Evolutionary conservation across 2,797 vertebrate genomes (phyloP).

Genomic region (Threskiornis aethiopicus): DNA sequence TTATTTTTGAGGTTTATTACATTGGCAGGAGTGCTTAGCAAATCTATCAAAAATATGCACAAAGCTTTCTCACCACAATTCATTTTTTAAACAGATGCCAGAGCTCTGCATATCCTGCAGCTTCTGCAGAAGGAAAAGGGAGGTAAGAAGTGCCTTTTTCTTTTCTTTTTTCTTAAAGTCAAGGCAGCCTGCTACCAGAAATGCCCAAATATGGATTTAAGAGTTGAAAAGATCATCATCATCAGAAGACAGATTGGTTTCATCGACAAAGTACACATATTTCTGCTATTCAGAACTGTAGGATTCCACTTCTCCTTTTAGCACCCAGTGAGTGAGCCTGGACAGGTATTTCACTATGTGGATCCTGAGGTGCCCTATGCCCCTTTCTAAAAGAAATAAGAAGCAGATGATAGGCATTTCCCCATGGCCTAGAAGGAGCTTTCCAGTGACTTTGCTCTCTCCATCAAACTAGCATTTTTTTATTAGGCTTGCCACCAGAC

Average conservation of each 20-base stretch:
- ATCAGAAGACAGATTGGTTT: neutral
- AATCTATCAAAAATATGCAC: neutral
- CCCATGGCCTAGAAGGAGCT: neutral
- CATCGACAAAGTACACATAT: neutral
- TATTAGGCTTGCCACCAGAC: neutral
- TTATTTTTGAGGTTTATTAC: slow-evolving; percentile 6
- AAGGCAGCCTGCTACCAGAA: neutral
- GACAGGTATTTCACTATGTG: neutral
- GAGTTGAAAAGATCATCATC: neutral
- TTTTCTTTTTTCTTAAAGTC: neutral
- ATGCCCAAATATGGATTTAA: neutral
- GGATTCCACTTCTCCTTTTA: neutral
- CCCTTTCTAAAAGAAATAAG: neutral
- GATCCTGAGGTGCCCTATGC: neutral
- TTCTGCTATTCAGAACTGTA: neutral
- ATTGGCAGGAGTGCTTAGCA: neutral
- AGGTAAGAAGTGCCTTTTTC: neutral
- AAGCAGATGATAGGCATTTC: neutral
- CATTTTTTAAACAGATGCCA: neutral
- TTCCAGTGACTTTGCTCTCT: neutral
- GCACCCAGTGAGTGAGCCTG: neutral
- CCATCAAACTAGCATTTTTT: neutral
- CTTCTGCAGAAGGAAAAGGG: neutral
- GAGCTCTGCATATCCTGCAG: neutral
- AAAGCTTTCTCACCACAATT: neutral